Evolutionary conservation across 64 coral and sea anemone genomes (phyloP), one percentile per base, ranked within the genome.

Genomic region (Montipora sp.): DNA sequence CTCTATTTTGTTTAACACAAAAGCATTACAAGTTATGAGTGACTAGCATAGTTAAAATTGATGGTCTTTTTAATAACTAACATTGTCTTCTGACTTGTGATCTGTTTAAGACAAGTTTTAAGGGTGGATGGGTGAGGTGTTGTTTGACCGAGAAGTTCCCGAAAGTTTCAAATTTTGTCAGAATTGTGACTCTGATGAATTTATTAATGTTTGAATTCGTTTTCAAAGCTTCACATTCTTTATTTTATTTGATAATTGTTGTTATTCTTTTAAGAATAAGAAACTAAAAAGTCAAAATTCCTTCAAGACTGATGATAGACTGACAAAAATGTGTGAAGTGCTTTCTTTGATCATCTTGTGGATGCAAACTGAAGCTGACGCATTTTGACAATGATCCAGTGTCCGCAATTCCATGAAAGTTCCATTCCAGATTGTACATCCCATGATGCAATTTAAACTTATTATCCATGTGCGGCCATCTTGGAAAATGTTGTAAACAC

Each of bases 361-460:
- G 48, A 77, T 47, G 75, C 53, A 51, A 77, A 77, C 2, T 3
- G 45, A 75, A 75, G 73, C 73, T 36, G 73, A 36, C 73, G 44
- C 3, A 65, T 65, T 65, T 7, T 65, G 5, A 75, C 46, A 48
- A 77, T 5, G 53, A 57, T 77, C 75, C 75, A 77, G 45, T 47
- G 75, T 77, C 75, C 75, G 43, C 75, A 14, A 77, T 77, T 77
- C 75, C 75, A 51, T 77, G 10, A 72, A 77, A 48, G 43, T 77
- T 77, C 75, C 75, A 77, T 77, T 77, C 75, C 75, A 48, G 75
- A 77, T 47, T 77, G 75, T 77, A 6, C 45, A 9, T 77, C 75
- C 45, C 75, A 77, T 77, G 75, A 77, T 77, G 75, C 43, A 77
- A 48, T 47, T 47, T 15, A 77, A 77, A 36, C 36, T 2, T 36